These are phyloP conservation scores for Cerastis rubricosa DNA, from an alignment of 2,888 invertebrate species.

Conservation along the genomic window DNA sequence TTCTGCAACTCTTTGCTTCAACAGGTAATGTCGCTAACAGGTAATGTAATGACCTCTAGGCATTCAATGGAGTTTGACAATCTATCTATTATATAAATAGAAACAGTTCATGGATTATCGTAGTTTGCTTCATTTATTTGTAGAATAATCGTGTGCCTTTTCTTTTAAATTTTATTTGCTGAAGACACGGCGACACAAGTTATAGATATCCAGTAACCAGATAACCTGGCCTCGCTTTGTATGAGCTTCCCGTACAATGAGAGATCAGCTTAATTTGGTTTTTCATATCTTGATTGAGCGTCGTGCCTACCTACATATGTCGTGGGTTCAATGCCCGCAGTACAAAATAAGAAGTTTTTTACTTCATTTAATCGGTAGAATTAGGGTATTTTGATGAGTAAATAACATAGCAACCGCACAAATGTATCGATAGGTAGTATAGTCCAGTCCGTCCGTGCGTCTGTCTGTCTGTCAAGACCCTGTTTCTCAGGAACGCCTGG, in stretches of 20 bases:
- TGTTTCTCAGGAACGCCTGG: too few species aligned
- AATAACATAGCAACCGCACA: background rate
- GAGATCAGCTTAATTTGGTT: too few species aligned
- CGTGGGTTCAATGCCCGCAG: background rate
- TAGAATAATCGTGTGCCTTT: background rate
- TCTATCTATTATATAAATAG: conserved; percentile 26
- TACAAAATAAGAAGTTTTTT: background rate
- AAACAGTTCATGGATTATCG: conserved; percentile 20
- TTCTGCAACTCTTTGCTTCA: conserved; percentile 20
- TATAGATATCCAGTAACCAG: too few species aligned
- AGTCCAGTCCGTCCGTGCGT: too few species aligned
- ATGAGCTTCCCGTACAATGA: too few species aligned
- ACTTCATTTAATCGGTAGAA: background rate
- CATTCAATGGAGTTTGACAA: conserved; percentile 37
- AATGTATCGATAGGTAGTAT: background rate
- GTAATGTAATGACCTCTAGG: conserved; percentile 22
- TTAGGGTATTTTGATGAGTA: background rate
- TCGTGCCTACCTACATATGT: background rate
- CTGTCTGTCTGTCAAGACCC: too few species aligned
- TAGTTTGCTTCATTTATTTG: conserved; percentile 13
- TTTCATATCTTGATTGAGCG: too few species aligned
- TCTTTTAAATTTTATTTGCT: background rate
- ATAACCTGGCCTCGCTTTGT: too few species aligned
- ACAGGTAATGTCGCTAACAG: conserved; percentile 20
- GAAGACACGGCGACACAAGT: too few species aligned